Evolutionary conservation across 1,140 invertebrate genomes (phyloP), one percentile per base, ranked within the genome.

Genomic region (Conopomorpha cramerella): DNA sequence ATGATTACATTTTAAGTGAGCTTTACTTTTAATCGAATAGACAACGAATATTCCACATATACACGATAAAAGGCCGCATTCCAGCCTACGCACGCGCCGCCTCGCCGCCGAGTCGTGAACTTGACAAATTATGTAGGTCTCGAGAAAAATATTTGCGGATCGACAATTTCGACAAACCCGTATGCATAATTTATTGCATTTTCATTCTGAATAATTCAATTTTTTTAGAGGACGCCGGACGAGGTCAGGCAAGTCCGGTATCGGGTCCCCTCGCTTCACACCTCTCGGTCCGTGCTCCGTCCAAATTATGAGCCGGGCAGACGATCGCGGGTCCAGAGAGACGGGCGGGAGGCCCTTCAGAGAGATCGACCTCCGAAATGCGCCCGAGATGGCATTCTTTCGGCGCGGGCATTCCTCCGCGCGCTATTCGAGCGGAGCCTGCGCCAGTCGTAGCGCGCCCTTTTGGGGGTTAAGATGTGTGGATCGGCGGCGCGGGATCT

Each of bases 311-410:
- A 65, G n/a, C n/a, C n/a, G 64, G 70, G 65, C 66, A 71, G 66
- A 71, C 68, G 65, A 55, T 53, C 57, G 56, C 49, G 56, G 55
- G 25, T 30, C 42, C 51, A 51, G 59, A 57, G 60, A 63, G 63
- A 63, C 62, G 58, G 68, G 46, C 49, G 50, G 53, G 52, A 49
- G 54, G 58, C 58, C 58, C 63, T 61, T 61, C 47, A 63, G 67
- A 74, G 70, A 73, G 70, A 73, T 71, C 70, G 66, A 68, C 63
- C 67, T 68, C 71, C 71, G 67, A 66, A 72, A 64, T 62, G 63
- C 65, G 63, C 59, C 65, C 77, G 70, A 71, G 77, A 73, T 74
- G 66, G 63, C 65, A 78, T 78, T 78, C 74, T 76, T 78, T 74
- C 70, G 74, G 65, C 66, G 58, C 61, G 62, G 73, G 62, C 72